Evolutionary conservation across 2,888 invertebrate species (phyloP).

Genomic region (Coelopa pilipes): DNA sequence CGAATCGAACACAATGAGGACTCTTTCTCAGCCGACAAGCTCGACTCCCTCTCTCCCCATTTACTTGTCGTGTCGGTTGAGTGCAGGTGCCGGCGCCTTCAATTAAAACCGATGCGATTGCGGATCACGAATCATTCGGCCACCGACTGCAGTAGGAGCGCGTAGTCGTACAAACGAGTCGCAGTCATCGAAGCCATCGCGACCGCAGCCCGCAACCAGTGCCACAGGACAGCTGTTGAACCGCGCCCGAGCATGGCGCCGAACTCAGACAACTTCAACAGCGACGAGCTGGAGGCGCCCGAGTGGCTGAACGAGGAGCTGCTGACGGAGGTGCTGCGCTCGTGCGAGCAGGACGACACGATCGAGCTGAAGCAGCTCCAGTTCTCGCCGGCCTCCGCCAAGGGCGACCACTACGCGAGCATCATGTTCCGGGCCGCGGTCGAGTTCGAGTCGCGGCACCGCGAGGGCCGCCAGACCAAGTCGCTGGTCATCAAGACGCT

Average conservation of each 20-base stretch:
- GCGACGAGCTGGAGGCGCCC: slow-evolving; percentile 44
- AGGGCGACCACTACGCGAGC: slow-evolving; percentile 51
- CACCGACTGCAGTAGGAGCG: too few species aligned
- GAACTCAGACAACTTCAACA: slow-evolving; percentile 39
- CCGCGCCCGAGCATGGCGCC: neutral
- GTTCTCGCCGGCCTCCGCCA: slow-evolving; percentile 41
- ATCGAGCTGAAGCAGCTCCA: slow-evolving; percentile 37
- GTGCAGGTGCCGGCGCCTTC: too few species aligned
- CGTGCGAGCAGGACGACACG: slow-evolving; percentile 34
- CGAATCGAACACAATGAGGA: too few species aligned
- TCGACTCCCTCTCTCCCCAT: too few species aligned
- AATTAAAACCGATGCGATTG: too few species aligned
- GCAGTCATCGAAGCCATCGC: too few species aligned
- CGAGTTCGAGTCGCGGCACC: slow-evolving; percentile 29
- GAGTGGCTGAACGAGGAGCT: slow-evolving; percentile 43
- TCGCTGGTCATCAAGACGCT: slow-evolving; percentile 54
- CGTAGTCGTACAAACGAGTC: too few species aligned
- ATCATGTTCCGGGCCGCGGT: slow-evolving; percentile 48
- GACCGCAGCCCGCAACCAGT: too few species aligned
- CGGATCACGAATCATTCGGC: too few species aligned
- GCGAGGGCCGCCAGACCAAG: neutral
- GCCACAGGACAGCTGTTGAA: too few species aligned
- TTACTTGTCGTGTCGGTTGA: too few species aligned
- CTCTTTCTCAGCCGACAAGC: too few species aligned
- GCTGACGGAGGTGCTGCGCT: slow-evolving; percentile 39